Conservation (phyloP, 2,797 vertebrate species). For the Podarcis lilfordi region DNA sequence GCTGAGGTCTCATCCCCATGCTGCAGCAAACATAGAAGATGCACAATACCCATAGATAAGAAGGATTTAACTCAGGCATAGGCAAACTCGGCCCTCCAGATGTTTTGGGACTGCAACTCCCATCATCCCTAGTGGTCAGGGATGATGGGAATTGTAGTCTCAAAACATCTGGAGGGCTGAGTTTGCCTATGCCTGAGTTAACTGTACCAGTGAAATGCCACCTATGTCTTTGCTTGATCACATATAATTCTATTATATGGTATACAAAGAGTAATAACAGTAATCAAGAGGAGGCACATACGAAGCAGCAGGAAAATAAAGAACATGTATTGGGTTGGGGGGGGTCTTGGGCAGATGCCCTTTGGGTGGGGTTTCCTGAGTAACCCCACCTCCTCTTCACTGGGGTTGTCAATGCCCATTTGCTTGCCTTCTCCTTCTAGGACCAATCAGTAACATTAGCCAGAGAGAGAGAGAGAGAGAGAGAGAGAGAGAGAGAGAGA, state of each 20-base stretch:
- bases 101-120: too few species aligned
- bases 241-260: background rate
- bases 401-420: background rate
- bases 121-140: too few species aligned
- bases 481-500: background rate
- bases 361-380: too few species aligned
- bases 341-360: background rate
- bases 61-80: background rate
- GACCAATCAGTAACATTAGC: too few species aligned
- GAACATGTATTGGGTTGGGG: background rate
- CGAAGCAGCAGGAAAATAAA: background rate
- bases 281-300: background rate
- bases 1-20: background rate
- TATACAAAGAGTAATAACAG: background rate
- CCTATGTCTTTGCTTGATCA: background rate
- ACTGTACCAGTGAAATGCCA: background rate
- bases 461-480: background rate
- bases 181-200: background rate
- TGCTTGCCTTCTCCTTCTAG: background rate
- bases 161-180: too few species aligned
- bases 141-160: too few species aligned
- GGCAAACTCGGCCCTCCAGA: too few species aligned
- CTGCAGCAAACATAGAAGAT: background rate
- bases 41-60: background rate
- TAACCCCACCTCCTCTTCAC: too few species aligned